These are phyloP conservation scores for Melanostoma mellinum DNA, from an alignment of 2,888 invertebrate genomes.

Conservation along the genomic window DNA sequence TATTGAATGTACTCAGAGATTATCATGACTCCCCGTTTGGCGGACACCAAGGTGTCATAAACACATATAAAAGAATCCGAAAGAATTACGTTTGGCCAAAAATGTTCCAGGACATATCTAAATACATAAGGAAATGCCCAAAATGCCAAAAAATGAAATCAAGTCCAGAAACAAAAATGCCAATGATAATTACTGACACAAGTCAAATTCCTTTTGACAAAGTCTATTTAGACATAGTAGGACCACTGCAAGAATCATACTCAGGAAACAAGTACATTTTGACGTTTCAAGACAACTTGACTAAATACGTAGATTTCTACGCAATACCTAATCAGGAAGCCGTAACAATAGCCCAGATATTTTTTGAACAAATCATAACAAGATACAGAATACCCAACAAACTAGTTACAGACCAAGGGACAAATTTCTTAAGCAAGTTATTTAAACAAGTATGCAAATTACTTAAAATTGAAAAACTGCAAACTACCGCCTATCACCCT, in stretches of 20 bases:
- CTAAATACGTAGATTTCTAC: background rate
- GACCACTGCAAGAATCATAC: background rate
- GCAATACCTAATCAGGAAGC: background rate
- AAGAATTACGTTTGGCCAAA: background rate
- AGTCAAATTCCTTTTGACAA: background rate
- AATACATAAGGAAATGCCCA: background rate
- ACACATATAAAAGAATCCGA: background rate
- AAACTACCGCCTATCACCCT: constrained; percentile 22
- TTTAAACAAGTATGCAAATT: constrained; percentile 68
- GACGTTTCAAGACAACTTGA: no score
- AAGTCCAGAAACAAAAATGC: background rate
- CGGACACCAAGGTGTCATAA: background rate
- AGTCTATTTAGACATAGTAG: background rate
- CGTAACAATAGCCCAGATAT: background rate
- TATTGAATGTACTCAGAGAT: background rate
- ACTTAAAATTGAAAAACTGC: constrained; percentile 7
- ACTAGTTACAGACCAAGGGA: background rate
- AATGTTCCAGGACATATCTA: background rate
- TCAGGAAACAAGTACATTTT: background rate
- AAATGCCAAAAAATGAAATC: constrained; percentile 1
- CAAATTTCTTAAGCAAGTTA: constrained; percentile 12
- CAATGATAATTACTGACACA: background rate
- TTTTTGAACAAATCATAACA: constrained; percentile 11
- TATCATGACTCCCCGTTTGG: background rate
- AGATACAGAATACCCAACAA: background rate